Evolutionary conservation across 1,140 invertebrate genomes (phyloP), one percentile per base, ranked within the genome.

Genomic region (Nomia melanderi): DNA sequence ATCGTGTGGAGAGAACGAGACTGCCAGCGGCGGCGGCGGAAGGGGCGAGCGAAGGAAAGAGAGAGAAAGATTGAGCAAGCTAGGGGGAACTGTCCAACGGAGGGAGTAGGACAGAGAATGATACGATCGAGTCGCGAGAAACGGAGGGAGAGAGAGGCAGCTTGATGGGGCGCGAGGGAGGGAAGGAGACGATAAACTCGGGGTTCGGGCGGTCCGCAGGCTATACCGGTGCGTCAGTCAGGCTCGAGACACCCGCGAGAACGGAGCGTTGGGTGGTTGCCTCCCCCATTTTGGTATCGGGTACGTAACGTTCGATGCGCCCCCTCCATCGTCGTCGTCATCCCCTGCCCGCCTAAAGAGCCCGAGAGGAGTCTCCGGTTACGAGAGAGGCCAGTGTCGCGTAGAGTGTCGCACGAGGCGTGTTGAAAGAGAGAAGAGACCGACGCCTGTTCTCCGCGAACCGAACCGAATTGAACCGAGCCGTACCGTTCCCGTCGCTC

Each of bases 241-340:
- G 83, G 84, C 85, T 86, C 87, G 84, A 88, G 83, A 88, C 87
- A 88, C 86, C 88, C 85, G 88, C 85, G 84, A 67, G 83, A 79
- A 78, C 86, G 82, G 83, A 87, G 76, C 74, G 54, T 57, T 57
- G 54, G 77, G 81, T 86, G 78, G 76, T 81, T 80, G 83, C 72
- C 67, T 81, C 70, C 78, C 83, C 47, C 44, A 41, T 69, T 83
- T 79, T 63, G 78, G 53, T 83, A n/a, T 8, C 8, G 8, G 3
- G 33, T 50, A 70, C 78, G 62, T 81, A 80, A n/a, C 82, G 54
- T 77, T 83, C 81, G 65, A 80, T 81, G 82, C 78, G 78, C 62
- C 71, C 73, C 63, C 63, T 59, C 67, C 56, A 66, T 79, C n/a
- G n/a, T n/a, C n/a, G n/a, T n/a, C n/a, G n/a, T n/a, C 77, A 77